Conservation (phyloP, 2,888 invertebrate genomes). For the Argyresthia albistria region DNA sequence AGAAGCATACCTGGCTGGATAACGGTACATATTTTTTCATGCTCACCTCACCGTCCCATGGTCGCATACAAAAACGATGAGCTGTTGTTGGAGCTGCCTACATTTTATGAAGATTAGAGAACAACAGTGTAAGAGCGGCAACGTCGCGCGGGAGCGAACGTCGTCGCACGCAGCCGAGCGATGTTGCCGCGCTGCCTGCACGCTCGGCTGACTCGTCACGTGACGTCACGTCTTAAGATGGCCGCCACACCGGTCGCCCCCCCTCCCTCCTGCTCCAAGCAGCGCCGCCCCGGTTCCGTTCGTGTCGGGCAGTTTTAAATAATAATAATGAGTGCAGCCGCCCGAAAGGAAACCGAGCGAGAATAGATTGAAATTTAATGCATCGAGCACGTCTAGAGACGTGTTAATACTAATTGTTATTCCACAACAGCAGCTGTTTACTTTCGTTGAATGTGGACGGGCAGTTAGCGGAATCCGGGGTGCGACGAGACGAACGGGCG, state of each 20-base stretch:
- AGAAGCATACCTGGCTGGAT: constrained; percentile 54
- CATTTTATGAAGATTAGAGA: constrained; percentile 36
- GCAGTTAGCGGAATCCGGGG: constrained; percentile 42
- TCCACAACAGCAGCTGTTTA: constrained; percentile 61
- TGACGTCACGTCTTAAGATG: constrained; percentile 73
- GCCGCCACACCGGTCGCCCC: constrained; percentile 60
- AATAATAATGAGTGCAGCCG: constrained; percentile 66
- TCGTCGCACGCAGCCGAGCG: constrained; percentile 26
- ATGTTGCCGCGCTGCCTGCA: constrained; percentile 59
- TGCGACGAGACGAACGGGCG: constrained; percentile 25
- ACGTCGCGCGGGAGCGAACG: constrained; percentile 32
- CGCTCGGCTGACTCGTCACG: constrained; percentile 68
- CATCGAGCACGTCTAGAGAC: constrained; percentile 46
- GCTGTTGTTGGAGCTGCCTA: constrained; percentile 34
- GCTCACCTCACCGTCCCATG: constrained; percentile 26
- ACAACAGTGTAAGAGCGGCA: constrained; percentile 51
- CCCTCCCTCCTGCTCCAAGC: constrained; percentile 31
- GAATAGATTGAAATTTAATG: constrained; percentile 69
- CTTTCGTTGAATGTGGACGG: constrained; percentile 59
- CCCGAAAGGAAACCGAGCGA: constrained; percentile 62
- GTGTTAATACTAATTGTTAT: constrained; percentile 58
- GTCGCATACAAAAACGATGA: constrained; percentile 46
- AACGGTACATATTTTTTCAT: constrained; percentile 52
- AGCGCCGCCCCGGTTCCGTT: constrained; percentile 61
- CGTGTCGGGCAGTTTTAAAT: constrained; percentile 32